Evolutionary conservation across 2,888 invertebrate genomes (phyloP).

Genomic region (Thysanoteuthis rhombus): DNA sequence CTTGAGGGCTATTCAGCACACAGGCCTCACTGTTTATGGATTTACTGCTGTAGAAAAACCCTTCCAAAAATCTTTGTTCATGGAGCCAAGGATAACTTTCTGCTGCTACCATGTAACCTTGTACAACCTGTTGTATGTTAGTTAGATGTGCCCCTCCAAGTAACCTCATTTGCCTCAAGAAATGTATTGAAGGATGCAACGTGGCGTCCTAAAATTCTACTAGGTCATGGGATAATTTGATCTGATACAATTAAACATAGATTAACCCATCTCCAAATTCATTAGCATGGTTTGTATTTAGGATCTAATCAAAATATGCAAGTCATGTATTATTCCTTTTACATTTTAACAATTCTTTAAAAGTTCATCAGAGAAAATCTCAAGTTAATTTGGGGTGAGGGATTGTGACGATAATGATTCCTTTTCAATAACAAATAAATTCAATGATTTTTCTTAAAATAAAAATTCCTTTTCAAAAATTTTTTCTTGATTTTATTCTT

Average conservation of each 20-base stretch:
- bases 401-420: not conserved
- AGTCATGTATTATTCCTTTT: not conserved
- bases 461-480: not conserved
- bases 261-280: not conserved
- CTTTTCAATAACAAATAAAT: not conserved
- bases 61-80: too few species aligned
- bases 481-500: not conserved
- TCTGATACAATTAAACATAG: not conserved
- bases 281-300: not conserved
- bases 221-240: not conserved
- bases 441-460: not conserved
- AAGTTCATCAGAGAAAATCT: not conserved
- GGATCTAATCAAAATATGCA: not conserved
- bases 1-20: too few species aligned
- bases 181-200: not conserved
- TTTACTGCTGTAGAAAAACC: too few species aligned
- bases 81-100: too few species aligned
- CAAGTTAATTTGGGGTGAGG: not conserved
- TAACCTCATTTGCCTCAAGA: not conserved
- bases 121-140: too few species aligned
- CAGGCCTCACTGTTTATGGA: too few species aligned
- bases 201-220: not conserved
- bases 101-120: too few species aligned
- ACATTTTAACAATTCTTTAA: not conserved
- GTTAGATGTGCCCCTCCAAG: too few species aligned